These are phyloP conservation scores for Heterochromis multidens DNA, from an alignment of 2,113 vertebrate genomes.

Conservation along the genomic window DNA sequence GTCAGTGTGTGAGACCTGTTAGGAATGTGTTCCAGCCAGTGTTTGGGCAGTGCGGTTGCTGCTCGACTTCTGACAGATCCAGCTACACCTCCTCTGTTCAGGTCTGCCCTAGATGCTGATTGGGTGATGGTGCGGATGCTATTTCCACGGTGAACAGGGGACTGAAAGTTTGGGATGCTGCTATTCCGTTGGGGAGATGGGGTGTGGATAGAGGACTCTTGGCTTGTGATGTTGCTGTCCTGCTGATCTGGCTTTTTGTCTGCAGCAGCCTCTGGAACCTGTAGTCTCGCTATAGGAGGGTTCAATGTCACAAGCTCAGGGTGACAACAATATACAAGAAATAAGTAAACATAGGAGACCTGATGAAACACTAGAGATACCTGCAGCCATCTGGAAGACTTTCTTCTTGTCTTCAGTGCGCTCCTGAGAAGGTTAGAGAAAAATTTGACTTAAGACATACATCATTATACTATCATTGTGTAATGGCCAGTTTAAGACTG, in stretches of 20 bases:
- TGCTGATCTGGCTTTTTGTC: conserved; percentile 75
- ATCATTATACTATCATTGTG: background rate
- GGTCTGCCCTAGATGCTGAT: conserved; percentile 69
- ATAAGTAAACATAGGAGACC: background rate
- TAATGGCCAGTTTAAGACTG: background rate
- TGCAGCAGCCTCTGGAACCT: conserved; percentile 76
- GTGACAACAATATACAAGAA: background rate
- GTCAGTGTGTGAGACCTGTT: conserved; percentile 73
- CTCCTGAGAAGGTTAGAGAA: conserved; percentile 75
- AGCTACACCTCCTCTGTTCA: conserved; percentile 39
- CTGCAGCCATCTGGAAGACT: conserved; percentile 87
- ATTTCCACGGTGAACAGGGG: conserved; percentile 69
- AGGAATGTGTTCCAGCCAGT: conserved; percentile 59
- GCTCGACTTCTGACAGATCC: conserved; percentile 60
- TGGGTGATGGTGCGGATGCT: conserved; percentile 81
- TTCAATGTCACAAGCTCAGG: background rate
- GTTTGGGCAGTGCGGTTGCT: conserved; percentile 66
- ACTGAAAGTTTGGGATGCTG: conserved; percentile 75
- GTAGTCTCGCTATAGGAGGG: conserved; percentile 77
- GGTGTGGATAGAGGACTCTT: conserved; percentile 74
- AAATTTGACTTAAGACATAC: background rate
- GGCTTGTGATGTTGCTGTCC: conserved; percentile 78
- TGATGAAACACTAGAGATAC: conserved; percentile 62
- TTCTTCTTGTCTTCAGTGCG: conserved; percentile 95
- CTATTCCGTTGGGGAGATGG: conserved; percentile 79